phyloP scores from a whole-genome alignment of 1,140 invertebrate genomes.

The Zaprionus kolodkinae region DNA sequence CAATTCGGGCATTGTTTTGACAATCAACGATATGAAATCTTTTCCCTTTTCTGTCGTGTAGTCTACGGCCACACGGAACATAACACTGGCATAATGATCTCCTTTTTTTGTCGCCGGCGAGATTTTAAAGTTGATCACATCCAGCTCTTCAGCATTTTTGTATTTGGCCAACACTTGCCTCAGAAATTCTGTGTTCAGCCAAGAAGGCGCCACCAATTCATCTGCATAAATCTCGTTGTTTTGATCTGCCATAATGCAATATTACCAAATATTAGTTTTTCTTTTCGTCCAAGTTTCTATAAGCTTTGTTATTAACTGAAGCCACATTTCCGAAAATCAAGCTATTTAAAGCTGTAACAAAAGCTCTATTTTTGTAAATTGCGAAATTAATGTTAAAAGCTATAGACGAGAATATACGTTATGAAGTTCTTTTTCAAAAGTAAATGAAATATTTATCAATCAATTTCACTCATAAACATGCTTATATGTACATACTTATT shows the following conservation, averaged over 20 bases:
- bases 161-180: constrained; percentile 22
- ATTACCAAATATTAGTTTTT: background rate
- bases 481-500: too few species aligned
- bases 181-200: constrained; percentile 47
- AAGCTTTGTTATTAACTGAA: background rate
- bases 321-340: background rate
- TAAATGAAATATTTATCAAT: too few species aligned
- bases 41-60: background rate
- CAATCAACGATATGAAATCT: constrained; percentile 33
- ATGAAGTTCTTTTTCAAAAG: too few species aligned
- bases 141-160: constrained; percentile 18
- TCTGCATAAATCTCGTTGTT: constrained; percentile 27
- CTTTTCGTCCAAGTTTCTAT: background rate
- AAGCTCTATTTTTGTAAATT: too few species aligned
- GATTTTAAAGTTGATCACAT: constrained; percentile 18
- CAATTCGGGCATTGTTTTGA: constrained; percentile 51
- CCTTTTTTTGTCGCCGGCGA: constrained; percentile 47
- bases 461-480: too few species aligned
- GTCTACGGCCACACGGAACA: constrained; percentile 39
- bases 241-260: background rate
- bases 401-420: too few species aligned
- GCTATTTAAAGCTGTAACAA: too few species aligned
- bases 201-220: constrained; percentile 42
- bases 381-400: background rate
- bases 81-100: constrained; percentile 63